These are phyloP conservation scores for Tinea pellionella DNA, from an alignment of 2,888 invertebrate genomes.

Conservation along the genomic window DNA sequence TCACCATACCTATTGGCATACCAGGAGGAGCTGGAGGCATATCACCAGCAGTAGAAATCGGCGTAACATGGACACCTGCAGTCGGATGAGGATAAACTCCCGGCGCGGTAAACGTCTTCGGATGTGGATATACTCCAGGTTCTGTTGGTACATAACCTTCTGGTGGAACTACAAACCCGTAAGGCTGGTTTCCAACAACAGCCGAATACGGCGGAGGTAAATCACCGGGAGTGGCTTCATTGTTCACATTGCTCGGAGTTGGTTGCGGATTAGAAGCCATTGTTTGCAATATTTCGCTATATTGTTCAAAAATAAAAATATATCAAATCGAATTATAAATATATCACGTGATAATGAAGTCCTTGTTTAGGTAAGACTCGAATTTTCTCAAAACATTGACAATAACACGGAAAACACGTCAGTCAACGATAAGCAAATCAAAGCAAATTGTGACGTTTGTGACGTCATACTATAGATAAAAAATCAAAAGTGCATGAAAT, in stretches of 20 bases:
- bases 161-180: slow-evolving; percentile 40
- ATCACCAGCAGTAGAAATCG: slow-evolving; percentile 31
- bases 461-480: background rate
- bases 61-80: slow-evolving; percentile 25
- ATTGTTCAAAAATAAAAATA: slow-evolving; percentile 14
- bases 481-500: too few species aligned
- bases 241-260: slow-evolving; percentile 21
- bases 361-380: background rate
- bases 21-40: slow-evolving; percentile 28
- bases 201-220: slow-evolving; percentile 59
- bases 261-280: slow-evolving; percentile 17
- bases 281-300: background rate
- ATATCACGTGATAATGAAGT: background rate
- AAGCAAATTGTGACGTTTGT: background rate
- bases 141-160: slow-evolving; percentile 24
- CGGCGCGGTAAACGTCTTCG: slow-evolving; percentile 49
- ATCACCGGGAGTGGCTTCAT: slow-evolving; percentile 32
- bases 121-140: slow-evolving; percentile 27
- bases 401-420: background rate
- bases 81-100: slow-evolving; percentile 56
- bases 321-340: slow-evolving; percentile 6
- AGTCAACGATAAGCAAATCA: background rate
- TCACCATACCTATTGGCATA: slow-evolving; percentile 43
- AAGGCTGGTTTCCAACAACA: slow-evolving; percentile 52
- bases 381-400: background rate